Evolutionary conservation across 2,888 invertebrate species (phyloP), one percentile per base, ranked within the genome.

Genomic region (Sturmia bella): DNA sequence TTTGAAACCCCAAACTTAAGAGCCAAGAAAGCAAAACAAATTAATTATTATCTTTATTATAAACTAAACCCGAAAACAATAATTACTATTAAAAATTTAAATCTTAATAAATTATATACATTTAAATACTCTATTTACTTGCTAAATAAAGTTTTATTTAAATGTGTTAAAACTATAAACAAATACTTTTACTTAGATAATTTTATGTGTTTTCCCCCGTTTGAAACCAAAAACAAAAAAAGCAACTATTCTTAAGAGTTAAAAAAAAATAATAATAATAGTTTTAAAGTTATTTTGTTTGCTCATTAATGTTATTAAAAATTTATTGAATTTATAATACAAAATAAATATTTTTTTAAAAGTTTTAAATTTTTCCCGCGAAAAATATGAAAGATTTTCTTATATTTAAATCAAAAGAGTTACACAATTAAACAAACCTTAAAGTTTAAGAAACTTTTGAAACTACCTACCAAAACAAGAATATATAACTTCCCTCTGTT

Each of bases 61-160:
- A 72, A 69, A 69, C 15, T 56, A 50, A 78, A 82, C 69, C 75
- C 56, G n/a, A 66, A 54, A 78, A 82, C 82, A 82, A 82, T 82
- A 82, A 82, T 70, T 75, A 82, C 70, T 75, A 52, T 77, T 72
- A 72, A 76, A 74, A 75, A 37, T 15, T 3, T 54, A 39, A 48
- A 19, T 45, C 19, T 63, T 43, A 63, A 48, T 17, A 54, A 59
- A 19, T 21, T 43, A 59, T 21, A n/a, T 50, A 56, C 68, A 68
- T 50, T 43, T 27, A 63, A 66, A 52, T 57, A 64, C 27, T 27
- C 56, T 69, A 68, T 73, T 81, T 69, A 76, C 39, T 56, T 48
- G n/a, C n/a, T n/a, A n/a, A 68, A 12, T 43, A 27, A 57, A 41
- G 73, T 43, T 77, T 69, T 39, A 74, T 69, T 50, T 68, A 63